Percentiles rank a stretch among this genome's conserved stretches.
These are phyloP conservation scores for Sipunculus nudus DNA, from an alignment of 2,888 invertebrate genomes.

Conservation along the genomic window DNA sequence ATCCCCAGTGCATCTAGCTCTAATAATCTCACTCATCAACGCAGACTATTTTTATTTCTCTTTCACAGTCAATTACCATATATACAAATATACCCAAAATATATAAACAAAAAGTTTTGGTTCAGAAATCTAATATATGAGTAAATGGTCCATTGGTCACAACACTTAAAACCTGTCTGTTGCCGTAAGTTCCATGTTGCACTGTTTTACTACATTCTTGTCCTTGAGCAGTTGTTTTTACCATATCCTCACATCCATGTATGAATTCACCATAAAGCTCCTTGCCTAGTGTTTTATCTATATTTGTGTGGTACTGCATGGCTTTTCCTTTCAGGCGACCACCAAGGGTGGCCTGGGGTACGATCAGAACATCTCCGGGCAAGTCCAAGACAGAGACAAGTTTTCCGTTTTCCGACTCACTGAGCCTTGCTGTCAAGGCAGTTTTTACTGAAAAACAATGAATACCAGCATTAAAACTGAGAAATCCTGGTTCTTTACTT, in stretches of 20 bases:
- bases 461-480: neutral
- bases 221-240: slow-evolving; percentile 37
- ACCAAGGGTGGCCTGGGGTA: slow-evolving; percentile 68
- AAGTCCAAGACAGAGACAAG: slow-evolving; percentile 59
- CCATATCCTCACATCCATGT: slow-evolving; percentile 38
- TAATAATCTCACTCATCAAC: too few species aligned
- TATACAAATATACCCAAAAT: too few species aligned
- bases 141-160: slow-evolving; percentile 40
- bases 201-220: slow-evolving; percentile 45
- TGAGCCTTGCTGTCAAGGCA: slow-evolving; percentile 52
- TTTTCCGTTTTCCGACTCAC: slow-evolving; percentile 53
- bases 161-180: slow-evolving; percentile 65
- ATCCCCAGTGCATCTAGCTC: too few species aligned
- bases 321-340: slow-evolving; percentile 66
- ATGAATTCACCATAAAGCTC: slow-evolving; percentile 60
- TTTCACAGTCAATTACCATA: too few species aligned
- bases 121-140: slow-evolving; percentile 33
- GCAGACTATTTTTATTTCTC: too few species aligned
- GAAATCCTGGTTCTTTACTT: neutral
- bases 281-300: slow-evolving; percentile 63
- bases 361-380: slow-evolving; percentile 66
- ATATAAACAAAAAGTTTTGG: too few species aligned
- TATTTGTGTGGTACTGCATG: slow-evolving; percentile 67
- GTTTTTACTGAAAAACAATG: slow-evolving; percentile 51
- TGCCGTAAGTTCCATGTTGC: slow-evolving; percentile 65